phyloP scores from a whole-genome alignment of 2,888 invertebrate genomes.

The Parnassius glacialis region DNA sequence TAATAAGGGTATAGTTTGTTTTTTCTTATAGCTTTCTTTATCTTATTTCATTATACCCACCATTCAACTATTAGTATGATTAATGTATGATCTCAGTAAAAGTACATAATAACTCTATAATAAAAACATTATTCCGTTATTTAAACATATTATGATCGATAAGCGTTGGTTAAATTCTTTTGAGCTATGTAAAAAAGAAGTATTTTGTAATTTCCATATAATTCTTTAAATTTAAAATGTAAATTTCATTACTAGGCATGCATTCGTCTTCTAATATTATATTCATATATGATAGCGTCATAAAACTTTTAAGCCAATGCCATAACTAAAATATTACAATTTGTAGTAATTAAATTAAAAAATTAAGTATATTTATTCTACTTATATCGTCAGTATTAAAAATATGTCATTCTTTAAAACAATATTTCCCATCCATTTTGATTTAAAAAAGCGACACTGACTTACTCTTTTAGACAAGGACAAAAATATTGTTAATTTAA shows the following conservation, averaged over 20 bases:
- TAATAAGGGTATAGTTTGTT: too few relatives aligned
- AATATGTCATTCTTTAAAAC: constrained; percentile 24
- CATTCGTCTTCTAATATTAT: constrained; percentile 10
- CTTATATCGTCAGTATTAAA: neutral
- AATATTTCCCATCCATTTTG: constrained; percentile 55
- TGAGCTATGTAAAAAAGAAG: constrained; percentile 11
- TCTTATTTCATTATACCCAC: too few relatives aligned
- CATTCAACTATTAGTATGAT: too few relatives aligned
- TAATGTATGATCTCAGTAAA: too few relatives aligned
- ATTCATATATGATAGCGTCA: constrained; percentile 20
- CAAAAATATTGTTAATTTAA: constrained; percentile 66
- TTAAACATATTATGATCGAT: neutral
- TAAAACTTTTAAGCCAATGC: constrained; percentile 17
- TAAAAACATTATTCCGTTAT: too few relatives aligned
- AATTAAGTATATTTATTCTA: neutral
- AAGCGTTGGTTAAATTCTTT: constrained; percentile 8
- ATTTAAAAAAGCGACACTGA: constrained; percentile 75
- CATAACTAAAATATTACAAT: constrained; percentile 13
- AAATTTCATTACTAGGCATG: constrained; percentile 5
- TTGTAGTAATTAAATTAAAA: neutral
- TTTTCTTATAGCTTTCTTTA: too few relatives aligned
- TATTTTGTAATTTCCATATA: constrained; percentile 1
- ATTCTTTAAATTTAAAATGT: neutral
- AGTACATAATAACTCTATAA: too few relatives aligned
- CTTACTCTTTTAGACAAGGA: constrained; percentile 42